Base-by-base conservation (phyloP, 2,113 vertebrate genomes). In the Odocoileus hemionus region DNA sequence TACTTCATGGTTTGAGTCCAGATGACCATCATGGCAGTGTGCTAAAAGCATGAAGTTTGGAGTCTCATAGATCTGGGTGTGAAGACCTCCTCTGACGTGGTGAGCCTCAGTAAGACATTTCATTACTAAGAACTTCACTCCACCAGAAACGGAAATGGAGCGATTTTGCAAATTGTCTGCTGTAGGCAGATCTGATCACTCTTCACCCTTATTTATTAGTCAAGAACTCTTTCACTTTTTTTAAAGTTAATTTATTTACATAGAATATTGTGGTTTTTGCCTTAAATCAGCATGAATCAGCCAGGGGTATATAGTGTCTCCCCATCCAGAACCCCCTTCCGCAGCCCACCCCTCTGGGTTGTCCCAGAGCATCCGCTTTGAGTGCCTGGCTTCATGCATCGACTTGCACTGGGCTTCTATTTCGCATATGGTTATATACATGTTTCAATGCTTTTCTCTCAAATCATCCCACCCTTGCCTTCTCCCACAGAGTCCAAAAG, bases 331-430 rank as follows among this genome's bases (percentile, higher is more conserved):
- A 6, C 19, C n/a, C n/a, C 67, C 10, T 12, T 39, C 67, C n/a
- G 19, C n/a, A 39, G 12, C 10, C 67, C 67, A 39, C 23, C 23
- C 10, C 5, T 39, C 67, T 39, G 67, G n/a, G n/a, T 12, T 39
- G 67, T 25, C 67, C 67, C 67, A 23, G n/a, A 39, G 67, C 67
- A 74, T n/a, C 10, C 21, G 10, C 67, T 70, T 39, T 23, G n/a
- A 70, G n/a, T 39, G 67, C 67, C n/a, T 10, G 11, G 67, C 67
- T 39, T 12, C n/a, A 39, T 39, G n/a, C 67, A 39, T 25, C n/a
- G 3, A 1, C n/a, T 74, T 74, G 67, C n/a, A 23, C 67, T 74
- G 67, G 19, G 23, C 9, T 0, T 74, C 19, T 70, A 0, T 74
- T 74, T 74, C 67, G 6, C 67, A 25, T 25, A 39, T 39, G 67